Evolutionary conservation across 2,888 invertebrate genomes (phyloP).

Genomic region (Vanessa cardui): DNA sequence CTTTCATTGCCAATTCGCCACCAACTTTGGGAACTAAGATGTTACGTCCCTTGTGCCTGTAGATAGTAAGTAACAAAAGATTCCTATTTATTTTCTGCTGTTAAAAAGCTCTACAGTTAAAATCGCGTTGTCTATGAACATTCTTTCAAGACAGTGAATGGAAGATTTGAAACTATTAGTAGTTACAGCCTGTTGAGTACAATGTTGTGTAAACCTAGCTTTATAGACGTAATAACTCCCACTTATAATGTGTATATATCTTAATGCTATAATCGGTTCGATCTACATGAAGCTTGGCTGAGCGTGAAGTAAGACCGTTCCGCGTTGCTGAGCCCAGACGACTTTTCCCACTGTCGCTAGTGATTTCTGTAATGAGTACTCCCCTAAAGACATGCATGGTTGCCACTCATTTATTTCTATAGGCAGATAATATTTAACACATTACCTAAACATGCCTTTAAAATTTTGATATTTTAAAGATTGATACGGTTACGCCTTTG

Average conservation of each 20-base stretch:
- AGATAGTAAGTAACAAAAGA: no score
- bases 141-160: no score
- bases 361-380: conserved; percentile 61
- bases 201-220: conserved; percentile 6
- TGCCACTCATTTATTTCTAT: conserved; percentile 31
- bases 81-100: no score
- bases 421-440: neutral
- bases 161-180: no score
- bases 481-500: no score
- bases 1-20: no score
- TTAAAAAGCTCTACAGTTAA: no score
- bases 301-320: conserved; percentile 74
- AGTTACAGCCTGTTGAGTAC: no score
- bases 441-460: neutral
- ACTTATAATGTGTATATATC: conserved; percentile 24
- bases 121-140: no score
- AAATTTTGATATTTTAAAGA: conserved; percentile 6
- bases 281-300: conserved; percentile 69
- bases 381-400: conserved; percentile 51
- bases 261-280: conserved; percentile 61
- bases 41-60: no score
- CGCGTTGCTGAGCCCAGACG: conserved; percentile 67
- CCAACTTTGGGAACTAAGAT: no score
- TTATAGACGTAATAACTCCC: conserved; percentile 1
- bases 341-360: conserved; percentile 72